Conservation (phyloP, 2,113 vertebrate species). For the Lepidiolamprologus cunningtoni region DNA sequence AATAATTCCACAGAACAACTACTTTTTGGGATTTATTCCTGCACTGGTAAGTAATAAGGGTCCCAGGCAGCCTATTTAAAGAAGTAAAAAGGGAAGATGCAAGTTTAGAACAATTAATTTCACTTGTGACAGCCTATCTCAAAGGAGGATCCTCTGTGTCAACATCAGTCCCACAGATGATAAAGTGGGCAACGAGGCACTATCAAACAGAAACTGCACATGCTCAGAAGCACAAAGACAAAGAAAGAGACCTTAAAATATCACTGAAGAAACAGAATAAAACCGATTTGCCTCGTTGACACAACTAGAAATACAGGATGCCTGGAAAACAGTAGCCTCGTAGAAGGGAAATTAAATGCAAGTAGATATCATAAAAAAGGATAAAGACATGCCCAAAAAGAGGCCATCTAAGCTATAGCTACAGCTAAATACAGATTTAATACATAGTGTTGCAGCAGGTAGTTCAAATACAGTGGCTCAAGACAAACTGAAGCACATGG, state of each 20-base stretch:
- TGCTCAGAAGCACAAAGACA: not conserved
- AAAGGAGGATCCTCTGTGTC: conserved; percentile 8
- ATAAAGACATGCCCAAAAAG: not conserved
- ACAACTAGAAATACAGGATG: not conserved
- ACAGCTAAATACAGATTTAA: not conserved
- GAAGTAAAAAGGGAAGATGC: conserved; percentile 2
- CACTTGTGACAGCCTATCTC: conserved; percentile 19
- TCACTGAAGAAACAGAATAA: not conserved
- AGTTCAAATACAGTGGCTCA: not conserved
- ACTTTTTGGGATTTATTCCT: not conserved
- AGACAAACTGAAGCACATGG: not conserved
- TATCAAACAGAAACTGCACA: not conserved
- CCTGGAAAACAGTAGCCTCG: not conserved
- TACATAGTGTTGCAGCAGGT: not conserved
- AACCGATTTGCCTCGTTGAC: not conserved
- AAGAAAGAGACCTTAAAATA: not conserved
- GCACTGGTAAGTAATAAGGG: not conserved
- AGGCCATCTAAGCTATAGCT: not conserved
- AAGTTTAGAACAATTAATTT: conserved; percentile 22
- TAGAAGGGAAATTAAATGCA: conserved; percentile 20
- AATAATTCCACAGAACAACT: not conserved
- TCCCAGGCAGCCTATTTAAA: conserved; percentile 33
- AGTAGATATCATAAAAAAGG: conserved; percentile 35
- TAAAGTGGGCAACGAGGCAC: not conserved
- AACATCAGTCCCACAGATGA: not conserved